These are phyloP conservation scores for Drosophila gaucha DNA, from an alignment of 2,888 invertebrate species.

Conservation along the genomic window DNA sequence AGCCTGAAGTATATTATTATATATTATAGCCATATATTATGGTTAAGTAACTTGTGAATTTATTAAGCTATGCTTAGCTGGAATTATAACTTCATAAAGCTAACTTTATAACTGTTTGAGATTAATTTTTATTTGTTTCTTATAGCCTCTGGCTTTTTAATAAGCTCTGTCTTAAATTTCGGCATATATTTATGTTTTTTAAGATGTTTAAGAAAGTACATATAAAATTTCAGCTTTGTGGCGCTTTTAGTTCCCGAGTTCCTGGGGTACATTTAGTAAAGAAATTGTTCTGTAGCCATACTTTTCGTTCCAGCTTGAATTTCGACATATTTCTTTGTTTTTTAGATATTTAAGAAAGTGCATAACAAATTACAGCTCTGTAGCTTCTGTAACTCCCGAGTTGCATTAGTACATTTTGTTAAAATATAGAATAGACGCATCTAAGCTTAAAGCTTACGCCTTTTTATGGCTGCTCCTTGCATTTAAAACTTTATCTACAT, in stretches of 20 bases:
- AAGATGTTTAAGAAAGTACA: background rate
- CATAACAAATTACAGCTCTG: background rate
- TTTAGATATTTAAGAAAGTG: too few species aligned
- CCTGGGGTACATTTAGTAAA: too few species aligned
- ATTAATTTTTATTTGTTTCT: background rate
- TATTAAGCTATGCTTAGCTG: background rate
- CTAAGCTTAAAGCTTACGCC: background rate
- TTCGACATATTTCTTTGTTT: too few species aligned
- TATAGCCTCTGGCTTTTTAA: background rate
- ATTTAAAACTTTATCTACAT: background rate
- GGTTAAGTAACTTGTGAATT: constrained; percentile 1
- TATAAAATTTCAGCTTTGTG: background rate
- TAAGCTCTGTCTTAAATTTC: background rate
- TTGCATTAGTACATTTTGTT: background rate
- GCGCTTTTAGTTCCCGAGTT: too few species aligned
- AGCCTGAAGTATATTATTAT: background rate
- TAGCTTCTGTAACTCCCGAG: background rate
- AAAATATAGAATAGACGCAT: background rate
- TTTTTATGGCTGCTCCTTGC: background rate
- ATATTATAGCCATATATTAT: background rate
- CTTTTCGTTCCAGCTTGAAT: too few species aligned
- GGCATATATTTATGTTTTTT: background rate
- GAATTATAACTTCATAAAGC: background rate
- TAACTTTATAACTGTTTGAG: background rate
- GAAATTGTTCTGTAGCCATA: too few species aligned